A percentile compares a stretch with the other conserved stretches of the same genome.
Evolutionary conservation across 2,888 invertebrate genomes (phyloP).

Genomic region (Chymomyza fuscimana): DNA sequence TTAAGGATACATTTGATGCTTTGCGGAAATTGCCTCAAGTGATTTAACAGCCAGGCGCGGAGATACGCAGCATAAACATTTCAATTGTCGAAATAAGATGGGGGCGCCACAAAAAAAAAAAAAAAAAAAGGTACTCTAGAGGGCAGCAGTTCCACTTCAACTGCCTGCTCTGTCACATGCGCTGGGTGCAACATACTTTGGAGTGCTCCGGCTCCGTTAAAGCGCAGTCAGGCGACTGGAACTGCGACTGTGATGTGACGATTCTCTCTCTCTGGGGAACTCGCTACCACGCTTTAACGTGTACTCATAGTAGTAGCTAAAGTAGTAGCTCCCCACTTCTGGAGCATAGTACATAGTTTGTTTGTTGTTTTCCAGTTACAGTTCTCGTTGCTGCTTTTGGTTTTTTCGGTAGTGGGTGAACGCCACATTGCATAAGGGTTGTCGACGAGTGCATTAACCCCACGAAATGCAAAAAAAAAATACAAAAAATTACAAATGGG

Average conservation of each 20-base stretch:
- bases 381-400: background rate
- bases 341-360: background rate
- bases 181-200: constrained; percentile 67
- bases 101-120: too few species aligned
- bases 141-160: background rate
- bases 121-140: background rate
- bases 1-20: constrained; percentile 15
- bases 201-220: constrained; percentile 37
- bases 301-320: background rate
- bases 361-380: constrained; percentile 1
- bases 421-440: constrained; percentile 32
- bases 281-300: background rate
- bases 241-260: background rate
- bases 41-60: constrained; percentile 32
- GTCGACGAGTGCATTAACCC: constrained; percentile 64
- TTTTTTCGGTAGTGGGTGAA: background rate
- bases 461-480: constrained; percentile 25
- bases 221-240: constrained; percentile 14
- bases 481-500: too few species aligned
- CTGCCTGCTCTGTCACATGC: background rate
- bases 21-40: constrained; percentile 66
- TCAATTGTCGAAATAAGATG: constrained; percentile 24
- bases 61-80: constrained; percentile 69
- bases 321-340: background rate
- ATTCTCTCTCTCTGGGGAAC: background rate